A percentile compares a stretch with the other conserved stretches of the same genome.
Conservation (phyloP, 2,888 invertebrate genomes). For the Ypsolopha sequella region DNA sequence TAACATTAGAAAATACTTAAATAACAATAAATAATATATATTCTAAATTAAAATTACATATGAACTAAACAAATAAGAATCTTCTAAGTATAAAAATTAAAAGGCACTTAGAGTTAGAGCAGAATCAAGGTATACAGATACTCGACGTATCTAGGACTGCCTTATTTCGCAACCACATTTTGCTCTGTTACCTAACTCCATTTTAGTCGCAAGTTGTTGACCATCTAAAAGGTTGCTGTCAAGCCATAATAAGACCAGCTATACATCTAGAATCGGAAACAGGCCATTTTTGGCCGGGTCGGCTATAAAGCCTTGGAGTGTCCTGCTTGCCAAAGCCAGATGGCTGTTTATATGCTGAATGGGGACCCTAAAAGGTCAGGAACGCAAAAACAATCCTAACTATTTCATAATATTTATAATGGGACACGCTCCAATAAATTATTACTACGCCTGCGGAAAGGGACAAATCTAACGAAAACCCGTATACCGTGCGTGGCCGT, state of each 20-base stretch:
- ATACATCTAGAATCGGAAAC: conserved; percentile 26
- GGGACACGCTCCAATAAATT: neutral
- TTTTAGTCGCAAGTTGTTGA: conserved; percentile 24
- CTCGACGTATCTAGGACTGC: conserved; percentile 1
- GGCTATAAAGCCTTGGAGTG: conserved; percentile 26
- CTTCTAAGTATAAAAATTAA: too few species aligned
- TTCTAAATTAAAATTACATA: too few species aligned
- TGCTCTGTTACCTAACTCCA: neutral
- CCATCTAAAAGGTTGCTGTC: conserved; percentile 43
- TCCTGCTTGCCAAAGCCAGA: conserved; percentile 19
- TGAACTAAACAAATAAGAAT: too few species aligned
- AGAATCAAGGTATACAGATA: neutral
- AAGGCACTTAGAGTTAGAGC: too few species aligned
- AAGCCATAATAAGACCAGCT: conserved; percentile 55
- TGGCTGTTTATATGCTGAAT: conserved; percentile 3
- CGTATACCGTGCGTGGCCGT: too few species aligned
- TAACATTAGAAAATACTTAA: too few species aligned
- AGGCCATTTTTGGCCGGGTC: conserved; percentile 49
- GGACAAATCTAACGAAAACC: too few species aligned
- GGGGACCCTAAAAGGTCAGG: neutral
- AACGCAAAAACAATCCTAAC: neutral
- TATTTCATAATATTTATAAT: neutral
- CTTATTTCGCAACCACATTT: neutral
- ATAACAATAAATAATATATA: too few species aligned
- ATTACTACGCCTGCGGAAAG: too few species aligned